Conservation (phyloP, 2,888 invertebrate species). For the Smittia aterrima region DNA sequence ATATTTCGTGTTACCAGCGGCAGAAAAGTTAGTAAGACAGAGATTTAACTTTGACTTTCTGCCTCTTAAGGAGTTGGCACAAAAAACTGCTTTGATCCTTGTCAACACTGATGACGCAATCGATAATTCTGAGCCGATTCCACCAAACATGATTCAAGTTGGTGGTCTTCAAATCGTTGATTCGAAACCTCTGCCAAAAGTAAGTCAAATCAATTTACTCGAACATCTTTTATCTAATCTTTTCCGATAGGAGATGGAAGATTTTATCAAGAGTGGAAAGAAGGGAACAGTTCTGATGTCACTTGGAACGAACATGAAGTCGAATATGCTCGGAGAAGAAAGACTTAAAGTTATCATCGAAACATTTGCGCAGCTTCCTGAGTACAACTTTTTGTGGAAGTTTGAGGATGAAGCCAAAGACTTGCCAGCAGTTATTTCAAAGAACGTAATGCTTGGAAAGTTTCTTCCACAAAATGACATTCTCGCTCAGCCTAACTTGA, state of each 20-base stretch:
- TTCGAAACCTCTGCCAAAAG: conserved; percentile 23
- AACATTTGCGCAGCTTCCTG: conserved; percentile 35
- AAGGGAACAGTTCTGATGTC: conserved; percentile 42
- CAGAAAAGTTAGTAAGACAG: no score
- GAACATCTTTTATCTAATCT: no score
- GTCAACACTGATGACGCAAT: conserved; percentile 41
- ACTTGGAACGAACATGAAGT: conserved; percentile 42
- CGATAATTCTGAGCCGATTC: conserved; percentile 42
- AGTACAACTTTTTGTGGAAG: conserved; percentile 42
- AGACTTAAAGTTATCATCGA: conserved; percentile 34
- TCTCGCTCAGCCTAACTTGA: conserved; percentile 31
- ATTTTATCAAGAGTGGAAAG: conserved; percentile 42
- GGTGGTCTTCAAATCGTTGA: conserved; percentile 43
- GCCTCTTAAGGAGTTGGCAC: neutral
- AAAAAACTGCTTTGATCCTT: conserved; percentile 36
- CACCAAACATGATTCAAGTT: conserved; percentile 42
- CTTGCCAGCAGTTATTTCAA: conserved; percentile 47
- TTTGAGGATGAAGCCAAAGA: conserved; percentile 43
- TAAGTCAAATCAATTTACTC: neutral
- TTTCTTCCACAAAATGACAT: conserved; percentile 59
- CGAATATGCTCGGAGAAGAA: conserved; percentile 24
- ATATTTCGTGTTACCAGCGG: neutral
- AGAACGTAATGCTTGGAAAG: conserved; percentile 53
- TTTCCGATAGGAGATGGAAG: conserved; percentile 43
- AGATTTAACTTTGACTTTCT: neutral